Conservation (phyloP, 2,888 invertebrate species). For the Athrips mouffetella region DNA sequence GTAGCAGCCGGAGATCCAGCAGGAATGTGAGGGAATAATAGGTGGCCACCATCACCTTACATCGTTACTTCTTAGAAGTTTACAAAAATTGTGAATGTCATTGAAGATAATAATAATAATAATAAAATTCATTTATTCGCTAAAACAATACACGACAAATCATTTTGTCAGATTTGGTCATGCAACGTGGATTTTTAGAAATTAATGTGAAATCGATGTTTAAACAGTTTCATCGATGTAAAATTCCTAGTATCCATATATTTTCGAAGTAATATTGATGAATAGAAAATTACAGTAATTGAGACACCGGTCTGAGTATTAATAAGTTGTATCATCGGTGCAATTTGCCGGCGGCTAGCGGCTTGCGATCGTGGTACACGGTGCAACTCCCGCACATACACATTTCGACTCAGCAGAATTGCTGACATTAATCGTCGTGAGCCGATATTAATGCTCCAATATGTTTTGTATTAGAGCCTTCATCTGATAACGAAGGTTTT, state of each 20-base stretch:
- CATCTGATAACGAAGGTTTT: slow-evolving; percentile 25
- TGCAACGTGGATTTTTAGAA: too few relatives aligned
- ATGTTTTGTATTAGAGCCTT: slow-evolving; percentile 34
- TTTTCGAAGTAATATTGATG: too few relatives aligned
- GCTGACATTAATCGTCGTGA: slow-evolving; percentile 25
- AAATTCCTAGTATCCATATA: too few relatives aligned
- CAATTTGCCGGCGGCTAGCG: not conserved
- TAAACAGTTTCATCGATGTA: not conserved
- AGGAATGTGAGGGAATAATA: slow-evolving; percentile 25
- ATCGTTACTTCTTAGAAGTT: not conserved
- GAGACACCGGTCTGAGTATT: not conserved
- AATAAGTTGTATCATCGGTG: not conserved
- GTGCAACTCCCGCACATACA: not conserved
- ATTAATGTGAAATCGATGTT: too few relatives aligned
- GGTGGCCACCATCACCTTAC: not conserved
- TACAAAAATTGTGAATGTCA: too few relatives aligned
- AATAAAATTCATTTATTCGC: too few relatives aligned
- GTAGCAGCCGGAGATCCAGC: slow-evolving; percentile 37
- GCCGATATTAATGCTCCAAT: slow-evolving; percentile 40
- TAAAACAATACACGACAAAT: too few relatives aligned
- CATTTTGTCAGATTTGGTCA: too few relatives aligned
- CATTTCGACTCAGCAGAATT: slow-evolving; percentile 26
- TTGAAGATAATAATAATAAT: too few relatives aligned
- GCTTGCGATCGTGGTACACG: not conserved
- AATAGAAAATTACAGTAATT: slow-evolving; percentile 2